These are phyloP conservation scores for Archilochus colubris DNA, from an alignment of 2,113 vertebrate species.

Conservation along the genomic window DNA sequence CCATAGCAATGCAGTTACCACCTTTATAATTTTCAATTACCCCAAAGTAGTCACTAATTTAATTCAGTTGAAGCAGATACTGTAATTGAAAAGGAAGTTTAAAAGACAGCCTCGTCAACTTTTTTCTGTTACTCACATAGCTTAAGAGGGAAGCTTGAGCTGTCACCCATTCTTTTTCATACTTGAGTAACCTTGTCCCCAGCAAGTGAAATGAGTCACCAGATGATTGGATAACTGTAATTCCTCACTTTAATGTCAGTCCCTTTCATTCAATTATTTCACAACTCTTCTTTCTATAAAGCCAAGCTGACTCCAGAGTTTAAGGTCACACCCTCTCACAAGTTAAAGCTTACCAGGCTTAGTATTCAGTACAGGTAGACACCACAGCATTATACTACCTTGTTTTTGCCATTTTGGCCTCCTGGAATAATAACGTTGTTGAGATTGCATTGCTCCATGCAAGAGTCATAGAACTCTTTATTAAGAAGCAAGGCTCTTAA, in stretches of 20 bases:
- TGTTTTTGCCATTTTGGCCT: not conserved
- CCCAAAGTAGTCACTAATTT: not conserved
- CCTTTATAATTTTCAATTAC: not conserved
- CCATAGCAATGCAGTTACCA: not conserved
- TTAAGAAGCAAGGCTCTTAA: not conserved
- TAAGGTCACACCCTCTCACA: not conserved
- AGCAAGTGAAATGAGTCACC: conserved; percentile 32
- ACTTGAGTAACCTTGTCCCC: not conserved
- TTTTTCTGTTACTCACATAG: not conserved
- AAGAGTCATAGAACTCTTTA: not conserved
- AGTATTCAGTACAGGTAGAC: not conserved
- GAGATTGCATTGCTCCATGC: not conserved
- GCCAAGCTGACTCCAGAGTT: not conserved
- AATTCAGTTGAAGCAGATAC: not conserved
- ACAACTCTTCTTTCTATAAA: conserved; percentile 12
- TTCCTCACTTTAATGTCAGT: not conserved
- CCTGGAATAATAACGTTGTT: not conserved
- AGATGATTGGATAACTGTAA: not conserved
- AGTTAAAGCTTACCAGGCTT: not conserved
- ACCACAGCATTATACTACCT: not conserved
- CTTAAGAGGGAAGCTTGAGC: conserved; percentile 15
- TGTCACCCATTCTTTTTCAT: not conserved
- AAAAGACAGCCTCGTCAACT: not conserved
- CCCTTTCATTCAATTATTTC: conserved; percentile 11
- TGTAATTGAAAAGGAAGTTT: conserved; percentile 10